Evolutionary conservation across 2,888 invertebrate species (phyloP), one percentile per base, ranked within the genome.

Genomic region (Atethmia centrago): DNA sequence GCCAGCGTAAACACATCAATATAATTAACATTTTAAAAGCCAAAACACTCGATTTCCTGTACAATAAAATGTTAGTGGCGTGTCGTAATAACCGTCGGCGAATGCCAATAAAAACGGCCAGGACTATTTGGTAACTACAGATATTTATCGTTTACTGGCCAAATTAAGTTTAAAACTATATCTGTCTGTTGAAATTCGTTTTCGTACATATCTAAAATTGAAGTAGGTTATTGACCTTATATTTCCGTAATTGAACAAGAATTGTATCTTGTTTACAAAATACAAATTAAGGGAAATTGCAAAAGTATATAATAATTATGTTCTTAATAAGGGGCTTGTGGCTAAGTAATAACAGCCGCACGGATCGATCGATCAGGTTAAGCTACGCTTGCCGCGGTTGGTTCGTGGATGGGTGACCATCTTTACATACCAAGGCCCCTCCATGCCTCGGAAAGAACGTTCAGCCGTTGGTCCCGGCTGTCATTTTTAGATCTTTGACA

Each of bases 51-150:
- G 79, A 89, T 91, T 91, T 91, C 91, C 92, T 90, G 91, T 88
- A 89, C 85, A 83, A 86, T 88, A 87, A 88, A 88, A 88, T 84
- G 88, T 87, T 87, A 86, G 88, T 71, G 62, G 76, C 73, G 83
- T 91, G 85, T 87, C 83, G 90, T 87, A 89, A 91, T 85, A 88
- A 91, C 91, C 92, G 91, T 77, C 86, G 85, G 80, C 77, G 78
- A 81, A 80, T 77, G 71, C 74, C 80, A 83, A 79, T 88, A 87
- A 82, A 81, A 79, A 78, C 76, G 56, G 80, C 47, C 80, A 77
- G 79, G 85, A 85, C 67, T 77, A 80, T 88, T 87, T 83, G 69
- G 81, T 82, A 87, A 88, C 61, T 74, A 73, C 71, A 68, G 71
- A 86, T 84, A 86, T 80, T 83, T 76, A 80, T 85, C 76, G 66